phyloP scores from a whole-genome alignment of 2,888 invertebrate genomes.

The Ichneumon xanthorius region DNA sequence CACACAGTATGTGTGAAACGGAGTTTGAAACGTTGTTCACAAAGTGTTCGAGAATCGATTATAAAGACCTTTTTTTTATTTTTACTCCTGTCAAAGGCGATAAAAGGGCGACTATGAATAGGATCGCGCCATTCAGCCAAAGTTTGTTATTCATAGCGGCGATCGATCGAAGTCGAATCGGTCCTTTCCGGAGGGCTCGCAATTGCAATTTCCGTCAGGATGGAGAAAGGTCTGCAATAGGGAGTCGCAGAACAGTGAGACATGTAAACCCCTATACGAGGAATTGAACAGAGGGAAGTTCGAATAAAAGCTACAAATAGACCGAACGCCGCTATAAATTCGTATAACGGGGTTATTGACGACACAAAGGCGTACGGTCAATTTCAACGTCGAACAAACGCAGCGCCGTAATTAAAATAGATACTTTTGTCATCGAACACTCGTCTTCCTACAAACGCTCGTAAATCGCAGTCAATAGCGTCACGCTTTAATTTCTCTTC shows the following conservation, averaged over 20 bases:
- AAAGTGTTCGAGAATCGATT: slow-evolving; percentile 4
- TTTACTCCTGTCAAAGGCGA: slow-evolving; percentile 10
- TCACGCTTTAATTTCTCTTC: slow-evolving; percentile 19
- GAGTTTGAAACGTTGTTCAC: slow-evolving; percentile 1
- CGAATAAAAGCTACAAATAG: slow-evolving; percentile 61
- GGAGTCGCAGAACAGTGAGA: slow-evolving; percentile 34
- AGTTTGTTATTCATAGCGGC: slow-evolving; percentile 33
- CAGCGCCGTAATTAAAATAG: background rate
- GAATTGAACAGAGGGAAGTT: slow-evolving; percentile 24
- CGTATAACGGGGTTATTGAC: background rate
- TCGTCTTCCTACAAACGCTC: background rate
- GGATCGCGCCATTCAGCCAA: slow-evolving; percentile 29
- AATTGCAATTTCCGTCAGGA: slow-evolving; percentile 51
- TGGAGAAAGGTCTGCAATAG: slow-evolving; percentile 40
- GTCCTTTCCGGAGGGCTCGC: slow-evolving; percentile 42
- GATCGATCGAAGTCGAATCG: slow-evolving; percentile 56
- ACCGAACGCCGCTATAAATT: slow-evolving; percentile 29
- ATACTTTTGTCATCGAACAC: background rate
- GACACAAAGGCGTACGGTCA: background rate
- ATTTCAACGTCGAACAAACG: background rate
- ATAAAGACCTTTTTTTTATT: slow-evolving; percentile 4
- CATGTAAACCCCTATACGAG: slow-evolving; percentile 12
- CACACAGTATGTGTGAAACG: background rate
- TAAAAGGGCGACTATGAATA: slow-evolving; percentile 37
- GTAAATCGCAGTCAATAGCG: slow-evolving; percentile 6